A percentile compares a stretch with the other conserved stretches of the same genome.
phyloP scores from a whole-genome alignment of 2,797 vertebrate genomes.

The Lacerta viridis region DNA sequence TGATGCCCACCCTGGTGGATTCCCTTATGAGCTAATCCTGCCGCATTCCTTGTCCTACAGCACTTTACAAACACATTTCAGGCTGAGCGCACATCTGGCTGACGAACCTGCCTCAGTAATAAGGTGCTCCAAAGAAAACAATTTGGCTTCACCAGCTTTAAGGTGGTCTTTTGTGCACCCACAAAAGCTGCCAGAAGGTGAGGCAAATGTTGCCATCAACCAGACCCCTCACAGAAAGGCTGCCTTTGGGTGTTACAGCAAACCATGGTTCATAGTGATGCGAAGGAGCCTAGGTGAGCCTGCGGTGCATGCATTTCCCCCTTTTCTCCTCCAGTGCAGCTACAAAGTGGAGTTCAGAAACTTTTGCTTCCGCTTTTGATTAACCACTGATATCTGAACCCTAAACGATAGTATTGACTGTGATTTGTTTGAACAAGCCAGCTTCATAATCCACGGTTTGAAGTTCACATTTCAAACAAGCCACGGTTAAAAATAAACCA shows the following conservation, averaged over 20 bases:
- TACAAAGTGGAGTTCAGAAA: background rate
- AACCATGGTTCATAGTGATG: background rate
- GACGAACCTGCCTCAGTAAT: constrained; percentile 57
- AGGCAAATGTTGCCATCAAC: background rate
- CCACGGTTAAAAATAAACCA: too few species aligned
- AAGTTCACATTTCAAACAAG: too few species aligned
- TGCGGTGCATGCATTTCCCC: background rate
- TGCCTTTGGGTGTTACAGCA: background rate
- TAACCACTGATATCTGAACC: too few species aligned
- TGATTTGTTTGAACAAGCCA: too few species aligned
- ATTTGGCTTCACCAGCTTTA: background rate
- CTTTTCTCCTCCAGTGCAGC: background rate
- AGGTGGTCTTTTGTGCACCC: background rate
- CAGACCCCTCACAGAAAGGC: background rate
- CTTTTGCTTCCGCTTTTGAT: background rate
- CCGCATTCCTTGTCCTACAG: constrained; percentile 40
- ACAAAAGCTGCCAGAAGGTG: background rate
- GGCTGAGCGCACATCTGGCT: constrained; percentile 45
- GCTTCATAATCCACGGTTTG: too few species aligned
- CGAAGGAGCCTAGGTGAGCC: background rate
- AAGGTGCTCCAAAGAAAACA: constrained; percentile 37
- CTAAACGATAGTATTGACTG: too few species aligned
- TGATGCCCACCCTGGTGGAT: constrained; percentile 39
- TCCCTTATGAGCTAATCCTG: constrained; percentile 58
- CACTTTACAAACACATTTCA: constrained; percentile 41